These are phyloP conservation scores for Spicauda simplicius DNA, from an alignment of 2,888 invertebrate species.

Conservation along the genomic window DNA sequence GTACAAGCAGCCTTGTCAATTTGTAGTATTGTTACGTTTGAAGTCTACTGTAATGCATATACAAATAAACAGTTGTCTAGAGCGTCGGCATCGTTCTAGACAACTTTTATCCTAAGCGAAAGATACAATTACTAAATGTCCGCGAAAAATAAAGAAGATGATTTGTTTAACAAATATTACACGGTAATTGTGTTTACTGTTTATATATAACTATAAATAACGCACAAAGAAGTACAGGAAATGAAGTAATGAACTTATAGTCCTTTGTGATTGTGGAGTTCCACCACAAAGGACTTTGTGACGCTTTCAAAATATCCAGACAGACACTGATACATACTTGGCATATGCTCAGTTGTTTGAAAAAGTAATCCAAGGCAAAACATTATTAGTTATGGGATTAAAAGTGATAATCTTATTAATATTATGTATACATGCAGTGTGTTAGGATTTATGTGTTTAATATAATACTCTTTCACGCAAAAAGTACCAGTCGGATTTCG, in stretches of 20 bases:
- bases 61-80: background rate
- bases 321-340: constrained; percentile 1
- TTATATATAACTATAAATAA: background rate
- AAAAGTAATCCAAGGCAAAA: too few species aligned
- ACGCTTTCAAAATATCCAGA: constrained; percentile 18
- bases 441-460: too few species aligned
- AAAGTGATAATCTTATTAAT: too few species aligned
- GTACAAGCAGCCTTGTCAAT: constrained; percentile 31
- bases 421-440: too few species aligned
- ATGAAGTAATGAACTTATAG: constrained; percentile 15
- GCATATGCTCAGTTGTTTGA: too few species aligned
- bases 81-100: too few species aligned
- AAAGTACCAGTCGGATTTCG: too few species aligned
- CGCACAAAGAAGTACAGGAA: background rate
- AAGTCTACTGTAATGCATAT: background rate
- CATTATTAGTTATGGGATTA: too few species aligned
- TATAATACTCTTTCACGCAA: too few species aligned
- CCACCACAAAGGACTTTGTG: constrained; percentile 30
- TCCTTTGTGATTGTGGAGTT: constrained; percentile 18
- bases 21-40: constrained; percentile 25
- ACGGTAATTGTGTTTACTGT: background rate
- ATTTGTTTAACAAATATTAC: background rate
- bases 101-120: background rate
- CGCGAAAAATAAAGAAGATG: background rate
- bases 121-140: background rate